Conservation (phyloP, 2,113 vertebrate species). For the Gobiocypris rarus region DNA sequence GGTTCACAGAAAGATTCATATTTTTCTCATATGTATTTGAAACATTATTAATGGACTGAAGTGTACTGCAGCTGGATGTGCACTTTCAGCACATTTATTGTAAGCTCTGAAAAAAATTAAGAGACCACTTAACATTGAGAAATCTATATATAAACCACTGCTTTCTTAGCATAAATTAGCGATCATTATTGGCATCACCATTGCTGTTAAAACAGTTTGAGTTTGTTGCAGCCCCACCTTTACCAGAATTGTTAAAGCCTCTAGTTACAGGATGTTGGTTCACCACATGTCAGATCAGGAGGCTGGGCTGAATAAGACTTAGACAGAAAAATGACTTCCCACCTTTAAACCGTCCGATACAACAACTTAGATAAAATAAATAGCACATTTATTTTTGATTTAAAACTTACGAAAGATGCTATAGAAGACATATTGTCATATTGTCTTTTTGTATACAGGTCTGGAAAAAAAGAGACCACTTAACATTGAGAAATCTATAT, state of each 20-base stretch:
- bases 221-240: not conserved
- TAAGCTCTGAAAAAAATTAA: no score
- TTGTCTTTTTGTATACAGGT: not conserved
- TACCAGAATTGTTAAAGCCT: not conserved
- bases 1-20: not conserved
- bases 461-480: no score
- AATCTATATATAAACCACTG: no score
- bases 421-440: no score
- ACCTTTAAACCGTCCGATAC: not conserved
- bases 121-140: no score
- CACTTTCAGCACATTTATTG: not conserved
- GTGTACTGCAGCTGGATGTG: not conserved
- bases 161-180: no score
- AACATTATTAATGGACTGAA: not conserved
- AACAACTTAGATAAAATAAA: not conserved
- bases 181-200: not conserved
- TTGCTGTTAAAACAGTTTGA: not conserved
- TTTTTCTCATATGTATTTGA: not conserved
- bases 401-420: not conserved
- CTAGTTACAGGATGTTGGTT: conserved; percentile 18
- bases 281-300: not conserved
- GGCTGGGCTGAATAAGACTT: not conserved
- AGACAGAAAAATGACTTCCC: not conserved
- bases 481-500: no score
- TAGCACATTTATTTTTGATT: not conserved